Conservation (phyloP, 1,140 invertebrate genomes). For the Heliconius melpomene region DNA sequence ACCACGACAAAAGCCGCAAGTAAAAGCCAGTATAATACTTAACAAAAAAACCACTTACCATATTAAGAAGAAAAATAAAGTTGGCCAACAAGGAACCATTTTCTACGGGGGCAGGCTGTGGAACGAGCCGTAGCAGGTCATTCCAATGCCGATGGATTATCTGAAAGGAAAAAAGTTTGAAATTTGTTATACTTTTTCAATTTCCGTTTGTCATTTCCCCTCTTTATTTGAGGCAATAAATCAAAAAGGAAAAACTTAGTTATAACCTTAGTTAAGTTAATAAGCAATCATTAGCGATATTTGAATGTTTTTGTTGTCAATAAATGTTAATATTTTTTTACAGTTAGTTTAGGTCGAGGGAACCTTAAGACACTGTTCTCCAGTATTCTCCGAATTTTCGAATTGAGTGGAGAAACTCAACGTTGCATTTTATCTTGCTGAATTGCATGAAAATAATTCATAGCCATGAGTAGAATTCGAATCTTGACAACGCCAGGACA, state of each 20-base stretch:
- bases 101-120: slow-evolving; percentile 48
- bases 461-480: no score
- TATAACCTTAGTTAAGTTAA: background rate
- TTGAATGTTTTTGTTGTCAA: background rate
- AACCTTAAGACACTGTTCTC: no score
- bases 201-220: background rate
- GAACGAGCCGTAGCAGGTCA: slow-evolving; percentile 50
- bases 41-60: slow-evolving; percentile 50
- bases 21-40: no score
- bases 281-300: background rate
- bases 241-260: background rate
- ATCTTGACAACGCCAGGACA: no score
- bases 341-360: no score
- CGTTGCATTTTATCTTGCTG: no score
- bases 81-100: slow-evolving; percentile 66
- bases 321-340: no score
- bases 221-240: background rate
- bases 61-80: slow-evolving; percentile 69
- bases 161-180: slow-evolving; percentile 43
- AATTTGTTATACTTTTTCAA: background rate
- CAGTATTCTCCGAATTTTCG: background rate
- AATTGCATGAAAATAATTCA: no score
- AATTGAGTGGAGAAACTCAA: background rate
- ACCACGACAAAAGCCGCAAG: no score
- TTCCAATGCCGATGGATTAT: slow-evolving; percentile 54